Percentiles rank a stretch among this genome's conserved stretches.
phyloP scores from a whole-genome alignment of 2,888 invertebrate genomes.

The Griposia aprilina region DNA sequence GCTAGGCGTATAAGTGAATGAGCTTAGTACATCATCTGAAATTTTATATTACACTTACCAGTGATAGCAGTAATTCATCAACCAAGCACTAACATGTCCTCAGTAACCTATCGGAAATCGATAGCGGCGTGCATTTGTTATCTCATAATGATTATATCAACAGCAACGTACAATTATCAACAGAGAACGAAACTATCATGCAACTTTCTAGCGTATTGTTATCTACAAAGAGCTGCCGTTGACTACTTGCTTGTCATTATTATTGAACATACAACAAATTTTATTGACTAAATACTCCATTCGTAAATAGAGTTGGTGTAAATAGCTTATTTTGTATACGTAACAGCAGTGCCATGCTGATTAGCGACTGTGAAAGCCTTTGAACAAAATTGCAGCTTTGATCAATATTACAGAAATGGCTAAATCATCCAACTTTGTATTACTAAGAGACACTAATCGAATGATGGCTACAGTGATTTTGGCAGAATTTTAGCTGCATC shows the following conservation, averaged over 20 bases:
- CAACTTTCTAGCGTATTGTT: conserved; percentile 35
- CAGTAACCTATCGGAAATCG: conserved; percentile 38
- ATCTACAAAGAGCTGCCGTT: conserved; percentile 15
- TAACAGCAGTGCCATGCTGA: neutral
- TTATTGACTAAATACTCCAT: conserved; percentile 15
- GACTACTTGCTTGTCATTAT: conserved; percentile 8
- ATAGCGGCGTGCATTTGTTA: conserved; percentile 38
- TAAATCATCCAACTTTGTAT: neutral
- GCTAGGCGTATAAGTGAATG: conserved; percentile 9
- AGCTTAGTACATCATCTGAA: conserved; percentile 17
- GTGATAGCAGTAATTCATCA: conserved; percentile 7
- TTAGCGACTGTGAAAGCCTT: neutral
- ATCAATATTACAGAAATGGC: neutral
- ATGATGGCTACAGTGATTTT: neutral
- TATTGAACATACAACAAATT: neutral
- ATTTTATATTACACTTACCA: conserved; percentile 15
- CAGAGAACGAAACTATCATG: conserved; percentile 3
- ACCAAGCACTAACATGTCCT: conserved; percentile 12
- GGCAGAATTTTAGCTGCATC: neutral
- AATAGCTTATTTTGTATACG: neutral
- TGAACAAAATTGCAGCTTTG: neutral
- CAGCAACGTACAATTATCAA: conserved; percentile 15
- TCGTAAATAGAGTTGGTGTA: conserved; percentile 5
- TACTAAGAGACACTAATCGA: neutral
- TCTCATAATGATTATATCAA: conserved; percentile 41